Conservation (phyloP, 2,113 vertebrate genomes). For the Porphyrio hochstetteri region DNA sequence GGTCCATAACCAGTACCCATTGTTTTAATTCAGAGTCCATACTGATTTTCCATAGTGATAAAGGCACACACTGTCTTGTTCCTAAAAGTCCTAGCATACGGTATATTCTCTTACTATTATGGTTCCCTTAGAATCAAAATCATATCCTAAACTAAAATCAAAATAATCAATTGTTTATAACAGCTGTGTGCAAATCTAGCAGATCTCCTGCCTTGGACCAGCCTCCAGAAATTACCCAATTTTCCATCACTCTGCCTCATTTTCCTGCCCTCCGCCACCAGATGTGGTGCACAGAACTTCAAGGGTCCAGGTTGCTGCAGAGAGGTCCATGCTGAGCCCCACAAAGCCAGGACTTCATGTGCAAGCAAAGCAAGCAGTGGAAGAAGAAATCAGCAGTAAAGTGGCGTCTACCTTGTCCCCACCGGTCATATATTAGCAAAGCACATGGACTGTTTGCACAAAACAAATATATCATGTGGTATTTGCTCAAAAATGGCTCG, state of each 20-base stretch:
- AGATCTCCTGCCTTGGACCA: neutral
- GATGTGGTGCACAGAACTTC: neutral
- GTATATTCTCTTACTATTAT: too few species aligned
- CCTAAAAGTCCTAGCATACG: too few species aligned
- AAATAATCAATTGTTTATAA: too few species aligned
- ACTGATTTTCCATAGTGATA: too few species aligned
- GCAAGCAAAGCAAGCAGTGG: neutral
- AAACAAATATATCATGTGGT: neutral
- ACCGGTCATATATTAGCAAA: neutral
- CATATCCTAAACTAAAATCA: too few species aligned
- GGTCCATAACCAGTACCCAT: too few species aligned
- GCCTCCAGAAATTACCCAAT: neutral
- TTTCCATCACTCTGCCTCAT: neutral
- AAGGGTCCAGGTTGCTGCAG: neutral
- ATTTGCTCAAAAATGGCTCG: slow-evolving; percentile 57
- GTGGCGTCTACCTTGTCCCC: neutral
- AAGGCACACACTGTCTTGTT: too few species aligned
- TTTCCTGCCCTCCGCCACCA: neutral
- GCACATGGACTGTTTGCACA: neutral
- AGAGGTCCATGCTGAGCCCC: rapidly evolving
- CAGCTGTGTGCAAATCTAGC: neutral
- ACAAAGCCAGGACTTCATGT: rapidly evolving
- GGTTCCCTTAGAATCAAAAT: too few species aligned
- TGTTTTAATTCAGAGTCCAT: too few species aligned
- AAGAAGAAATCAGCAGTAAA: neutral